A percentile compares a stretch with the other conserved stretches of the same genome.
Evolutionary conservation across 64 coral and sea anemone species (phyloP).

Genomic region (Anthopleura sola): DNA sequence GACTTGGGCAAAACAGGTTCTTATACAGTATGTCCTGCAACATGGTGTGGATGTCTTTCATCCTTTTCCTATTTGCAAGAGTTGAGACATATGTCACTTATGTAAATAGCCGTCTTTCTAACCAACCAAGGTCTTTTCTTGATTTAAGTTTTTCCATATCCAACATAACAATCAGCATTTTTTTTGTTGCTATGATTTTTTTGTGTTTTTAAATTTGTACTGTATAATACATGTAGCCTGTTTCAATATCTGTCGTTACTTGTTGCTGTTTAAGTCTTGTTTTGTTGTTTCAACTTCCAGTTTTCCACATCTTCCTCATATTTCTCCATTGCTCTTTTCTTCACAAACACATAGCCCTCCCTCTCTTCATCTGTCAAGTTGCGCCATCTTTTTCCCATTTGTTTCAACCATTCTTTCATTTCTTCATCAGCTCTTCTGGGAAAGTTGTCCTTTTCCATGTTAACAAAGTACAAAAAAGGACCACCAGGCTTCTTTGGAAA

Average conservation of each 20-base stretch:
- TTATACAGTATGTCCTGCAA: too few relatives aligned
- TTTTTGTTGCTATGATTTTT: too few relatives aligned
- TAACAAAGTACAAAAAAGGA: slow-evolving; percentile 50
- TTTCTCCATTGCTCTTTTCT: slow-evolving; percentile 28
- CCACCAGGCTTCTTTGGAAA: slow-evolving; percentile 59
- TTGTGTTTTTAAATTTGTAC: too few relatives aligned
- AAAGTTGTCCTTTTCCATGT: slow-evolving; percentile 45
- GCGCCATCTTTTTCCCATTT: slow-evolving; percentile 43
- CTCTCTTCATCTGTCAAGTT: slow-evolving; percentile 37
- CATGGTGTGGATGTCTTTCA: too few relatives aligned
- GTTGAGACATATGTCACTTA: too few relatives aligned
- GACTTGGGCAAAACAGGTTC: too few relatives aligned
- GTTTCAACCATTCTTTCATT: slow-evolving; percentile 54
- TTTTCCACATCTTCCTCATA: slow-evolving; percentile 49
- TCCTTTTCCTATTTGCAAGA: too few relatives aligned
- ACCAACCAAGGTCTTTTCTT: too few relatives aligned
- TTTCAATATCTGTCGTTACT: neutral
- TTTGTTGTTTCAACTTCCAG: slow-evolving; percentile 39
- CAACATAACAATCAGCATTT: too few relatives aligned
- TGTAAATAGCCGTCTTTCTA: too few relatives aligned
- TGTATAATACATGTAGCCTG: neutral
- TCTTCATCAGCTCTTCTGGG: slow-evolving; percentile 38
- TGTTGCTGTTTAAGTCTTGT: neutral
- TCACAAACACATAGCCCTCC: slow-evolving; percentile 14
- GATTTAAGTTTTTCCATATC: too few relatives aligned